Evolutionary conservation across 2,113 vertebrate species (phyloP).

Genomic region (Ctenodactylus gundi): DNA sequence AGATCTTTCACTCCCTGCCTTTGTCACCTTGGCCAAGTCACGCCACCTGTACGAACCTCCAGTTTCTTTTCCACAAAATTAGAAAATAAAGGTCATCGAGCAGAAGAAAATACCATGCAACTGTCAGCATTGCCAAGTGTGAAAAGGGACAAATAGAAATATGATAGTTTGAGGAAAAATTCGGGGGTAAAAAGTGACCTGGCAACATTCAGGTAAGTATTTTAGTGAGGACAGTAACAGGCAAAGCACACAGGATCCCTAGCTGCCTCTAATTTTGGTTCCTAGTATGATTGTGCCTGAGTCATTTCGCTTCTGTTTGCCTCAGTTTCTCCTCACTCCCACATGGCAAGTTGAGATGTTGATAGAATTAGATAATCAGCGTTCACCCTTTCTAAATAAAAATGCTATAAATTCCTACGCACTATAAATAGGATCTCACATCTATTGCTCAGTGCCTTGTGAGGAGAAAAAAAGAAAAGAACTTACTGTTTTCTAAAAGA

Average conservation of each 20-base stretch:
- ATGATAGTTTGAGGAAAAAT: neutral
- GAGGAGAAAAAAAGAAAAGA: neutral
- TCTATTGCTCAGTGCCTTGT: constrained; percentile 49
- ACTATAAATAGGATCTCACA: constrained; percentile 36
- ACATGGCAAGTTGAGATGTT: neutral
- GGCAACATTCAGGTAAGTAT: neutral
- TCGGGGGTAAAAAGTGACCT: neutral
- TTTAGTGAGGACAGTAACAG: neutral
- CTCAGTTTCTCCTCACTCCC: constrained; percentile 54
- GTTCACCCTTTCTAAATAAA: constrained; percentile 39
- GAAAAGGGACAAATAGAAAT: neutral
- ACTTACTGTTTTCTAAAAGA: constrained; percentile 4
- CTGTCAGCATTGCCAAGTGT: neutral
- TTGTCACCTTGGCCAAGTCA: neutral
- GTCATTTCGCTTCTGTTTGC: neutral
- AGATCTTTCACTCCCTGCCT: neutral
- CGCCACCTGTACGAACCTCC: neutral
- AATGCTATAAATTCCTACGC: constrained; percentile 46
- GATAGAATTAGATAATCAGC: neutral
- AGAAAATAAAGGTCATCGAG: neutral
- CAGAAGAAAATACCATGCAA: neutral
- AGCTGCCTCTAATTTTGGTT: neutral
- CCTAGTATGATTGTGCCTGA: neutral
- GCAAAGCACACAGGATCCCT: neutral
- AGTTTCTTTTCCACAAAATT: neutral